Percentiles rank a stretch among this genome's conserved stretches.
These are phyloP conservation scores for Choloepus hoffmanni DNA, from an alignment of 2,113 vertebrate species.

Conservation along the genomic window DNA sequence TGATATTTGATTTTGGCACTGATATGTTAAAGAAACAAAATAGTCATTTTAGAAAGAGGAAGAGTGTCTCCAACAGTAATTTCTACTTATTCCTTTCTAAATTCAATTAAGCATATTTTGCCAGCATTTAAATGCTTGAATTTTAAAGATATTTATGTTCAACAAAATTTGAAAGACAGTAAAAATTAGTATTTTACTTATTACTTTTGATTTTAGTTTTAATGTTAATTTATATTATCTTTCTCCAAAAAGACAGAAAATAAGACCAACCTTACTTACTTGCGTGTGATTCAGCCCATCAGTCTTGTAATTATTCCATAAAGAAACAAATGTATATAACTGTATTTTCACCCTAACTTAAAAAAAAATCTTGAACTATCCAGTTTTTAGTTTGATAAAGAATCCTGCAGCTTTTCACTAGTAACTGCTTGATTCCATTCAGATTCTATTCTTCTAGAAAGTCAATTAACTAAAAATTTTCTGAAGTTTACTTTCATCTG, in stretches of 20 bases:
- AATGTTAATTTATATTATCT: background rate
- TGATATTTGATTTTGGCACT: constrained; percentile 21
- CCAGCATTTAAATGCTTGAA: background rate
- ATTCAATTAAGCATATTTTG: constrained; percentile 9
- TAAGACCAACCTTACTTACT: background rate
- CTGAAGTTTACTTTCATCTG: background rate
- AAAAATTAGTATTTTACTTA: constrained; percentile 32
- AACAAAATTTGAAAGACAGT: constrained; percentile 34
- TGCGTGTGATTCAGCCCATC: background rate
- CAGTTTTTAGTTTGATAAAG: background rate
- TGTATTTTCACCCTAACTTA: background rate
- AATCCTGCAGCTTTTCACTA: background rate
- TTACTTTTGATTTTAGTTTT: background rate
- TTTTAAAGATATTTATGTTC: constrained; percentile 34
- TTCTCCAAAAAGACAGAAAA: constrained; percentile 41
- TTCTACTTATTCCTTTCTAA: constrained; percentile 50
- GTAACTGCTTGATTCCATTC: constrained; percentile 49
- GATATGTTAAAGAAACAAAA: background rate
- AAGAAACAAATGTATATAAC: background rate
- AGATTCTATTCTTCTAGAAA: constrained; percentile 23
- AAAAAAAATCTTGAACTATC: constrained; percentile 42
- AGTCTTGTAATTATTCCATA: background rate
- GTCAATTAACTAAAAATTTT: background rate
- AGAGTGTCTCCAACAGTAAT: background rate
- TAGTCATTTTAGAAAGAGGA: background rate